A percentile compares a stretch with the other conserved stretches of the same genome.
phyloP scores from a whole-genome alignment of 2,888 invertebrate genomes.

The Chymomyza caudatula region DNA sequence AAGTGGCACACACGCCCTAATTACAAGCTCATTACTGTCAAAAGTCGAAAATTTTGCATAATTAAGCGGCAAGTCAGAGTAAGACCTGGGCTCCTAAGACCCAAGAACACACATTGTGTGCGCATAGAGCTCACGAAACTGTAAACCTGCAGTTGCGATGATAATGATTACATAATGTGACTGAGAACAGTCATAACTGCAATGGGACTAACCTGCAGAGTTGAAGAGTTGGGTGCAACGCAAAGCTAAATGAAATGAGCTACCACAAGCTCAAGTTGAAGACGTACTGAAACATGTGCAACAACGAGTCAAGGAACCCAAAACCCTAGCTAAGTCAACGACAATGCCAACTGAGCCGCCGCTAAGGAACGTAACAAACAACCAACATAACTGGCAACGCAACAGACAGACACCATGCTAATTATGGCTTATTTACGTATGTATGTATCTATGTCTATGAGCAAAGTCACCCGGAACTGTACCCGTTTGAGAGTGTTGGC shows the following conservation, averaged over 20 bases:
- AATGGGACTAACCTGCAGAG: background rate
- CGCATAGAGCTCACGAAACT: slow-evolving; percentile 4
- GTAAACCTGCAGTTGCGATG: slow-evolving; percentile 26
- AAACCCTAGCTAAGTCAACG: slow-evolving; percentile 30
- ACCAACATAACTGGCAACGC: background rate
- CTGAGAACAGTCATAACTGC: slow-evolving; percentile 9
- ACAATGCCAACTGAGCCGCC: background rate
- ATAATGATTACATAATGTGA: slow-evolving; percentile 48
- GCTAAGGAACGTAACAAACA: background rate
- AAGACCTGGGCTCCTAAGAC: too few relatives aligned
- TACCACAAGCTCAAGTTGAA: slow-evolving; percentile 17
- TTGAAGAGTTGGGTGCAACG: background rate
- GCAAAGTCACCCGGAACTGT: slow-evolving; percentile 46
- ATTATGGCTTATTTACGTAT: slow-evolving; percentile 61
- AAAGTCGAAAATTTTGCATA: slow-evolving; percentile 38
- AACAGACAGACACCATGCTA: slow-evolving; percentile 54
- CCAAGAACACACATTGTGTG: background rate
- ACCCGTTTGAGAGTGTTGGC: background rate
- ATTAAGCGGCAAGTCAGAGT: slow-evolving; percentile 39
- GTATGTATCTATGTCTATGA: background rate
- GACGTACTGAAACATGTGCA: slow-evolving; percentile 17
- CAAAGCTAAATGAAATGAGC: slow-evolving; percentile 64
- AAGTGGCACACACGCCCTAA: slow-evolving; percentile 7
- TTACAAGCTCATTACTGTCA: slow-evolving; percentile 50
- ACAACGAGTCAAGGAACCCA: slow-evolving; percentile 62